Conservation (phyloP, 1,140 invertebrate genomes). For the Mercenaria mercenaria region DNA sequence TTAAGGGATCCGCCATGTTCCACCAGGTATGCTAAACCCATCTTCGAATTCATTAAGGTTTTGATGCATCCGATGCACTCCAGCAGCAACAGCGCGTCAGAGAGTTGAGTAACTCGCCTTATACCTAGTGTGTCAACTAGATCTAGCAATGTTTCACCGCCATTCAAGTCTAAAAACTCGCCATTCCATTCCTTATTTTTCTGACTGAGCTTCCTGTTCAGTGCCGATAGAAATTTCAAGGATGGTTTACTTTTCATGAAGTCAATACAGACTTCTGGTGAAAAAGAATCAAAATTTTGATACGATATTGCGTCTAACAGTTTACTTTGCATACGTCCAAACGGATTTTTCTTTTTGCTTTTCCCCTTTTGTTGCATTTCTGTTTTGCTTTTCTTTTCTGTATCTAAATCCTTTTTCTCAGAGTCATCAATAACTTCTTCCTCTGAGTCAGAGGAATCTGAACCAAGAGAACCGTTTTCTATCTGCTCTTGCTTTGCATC, state of each 20-base stretch:
- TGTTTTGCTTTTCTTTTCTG: background rate
- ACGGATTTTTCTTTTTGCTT: conserved; percentile 15
- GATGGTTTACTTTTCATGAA: conserved; percentile 83
- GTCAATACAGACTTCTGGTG: conserved; percentile 84
- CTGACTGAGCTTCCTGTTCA: conserved; percentile 85
- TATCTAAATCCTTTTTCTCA: conserved; percentile 15
- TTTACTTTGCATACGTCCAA: conserved; percentile 53
- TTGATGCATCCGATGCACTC: conserved; percentile 87
- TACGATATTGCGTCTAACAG: conserved; percentile 46
- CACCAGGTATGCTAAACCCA: conserved; percentile 87
- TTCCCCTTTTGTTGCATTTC: background rate
- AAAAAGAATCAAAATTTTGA: conserved; percentile 74
- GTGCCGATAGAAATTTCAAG: conserved; percentile 85
- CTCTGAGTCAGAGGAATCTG: background rate
- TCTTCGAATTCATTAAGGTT: conserved; percentile 87
- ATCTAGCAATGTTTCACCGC: conserved; percentile 86
- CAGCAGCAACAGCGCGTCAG: conserved; percentile 86
- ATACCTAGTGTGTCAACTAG: conserved; percentile 85
- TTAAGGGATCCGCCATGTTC: conserved; percentile 84
- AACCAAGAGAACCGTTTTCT: background rate
- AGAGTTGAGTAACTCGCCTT: conserved; percentile 79
- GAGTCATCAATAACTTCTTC: background rate
- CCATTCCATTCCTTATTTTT: conserved; percentile 86
- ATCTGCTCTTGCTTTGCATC: background rate
- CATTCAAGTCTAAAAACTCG: conserved; percentile 87